phyloP scores from a whole-genome alignment of 2,113 vertebrate genomes.

The Haemorhous mexicanus region DNA sequence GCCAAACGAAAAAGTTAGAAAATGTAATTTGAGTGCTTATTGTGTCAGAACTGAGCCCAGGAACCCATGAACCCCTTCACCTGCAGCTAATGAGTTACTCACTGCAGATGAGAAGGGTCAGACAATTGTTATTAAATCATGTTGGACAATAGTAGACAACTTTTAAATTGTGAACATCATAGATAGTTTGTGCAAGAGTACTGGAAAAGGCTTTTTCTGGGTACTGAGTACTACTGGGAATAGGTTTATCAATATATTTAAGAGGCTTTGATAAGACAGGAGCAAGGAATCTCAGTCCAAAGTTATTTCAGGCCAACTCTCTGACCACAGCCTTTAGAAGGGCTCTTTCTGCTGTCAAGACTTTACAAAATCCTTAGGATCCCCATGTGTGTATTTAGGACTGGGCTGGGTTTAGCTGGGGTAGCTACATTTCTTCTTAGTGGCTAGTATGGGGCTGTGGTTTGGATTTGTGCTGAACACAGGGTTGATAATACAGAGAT shows the following conservation, averaged over 20 bases:
- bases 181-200: neutral
- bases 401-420: neutral
- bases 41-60: neutral
- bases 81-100: neutral
- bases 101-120: neutral
- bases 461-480: neutral
- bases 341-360: neutral
- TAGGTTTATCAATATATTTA: neutral
- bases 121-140: neutral
- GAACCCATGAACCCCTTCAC: neutral
- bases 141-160: neutral
- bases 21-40: neutral
- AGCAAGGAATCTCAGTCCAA: neutral
- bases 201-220: neutral
- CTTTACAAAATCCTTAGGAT: neutral
- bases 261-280: neutral
- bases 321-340: neutral
- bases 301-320: neutral
- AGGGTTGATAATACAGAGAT: neutral
- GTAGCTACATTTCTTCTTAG: neutral
- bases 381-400: neutral
- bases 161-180: neutral
- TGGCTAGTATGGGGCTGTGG: fast-evolving
- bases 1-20: neutral
- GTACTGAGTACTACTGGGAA: neutral